Percentiles rank a stretch among this genome's conserved stretches.
These are phyloP conservation scores for Julus scandinavius DNA, from an alignment of 2,888 invertebrate species.

Conservation along the genomic window DNA sequence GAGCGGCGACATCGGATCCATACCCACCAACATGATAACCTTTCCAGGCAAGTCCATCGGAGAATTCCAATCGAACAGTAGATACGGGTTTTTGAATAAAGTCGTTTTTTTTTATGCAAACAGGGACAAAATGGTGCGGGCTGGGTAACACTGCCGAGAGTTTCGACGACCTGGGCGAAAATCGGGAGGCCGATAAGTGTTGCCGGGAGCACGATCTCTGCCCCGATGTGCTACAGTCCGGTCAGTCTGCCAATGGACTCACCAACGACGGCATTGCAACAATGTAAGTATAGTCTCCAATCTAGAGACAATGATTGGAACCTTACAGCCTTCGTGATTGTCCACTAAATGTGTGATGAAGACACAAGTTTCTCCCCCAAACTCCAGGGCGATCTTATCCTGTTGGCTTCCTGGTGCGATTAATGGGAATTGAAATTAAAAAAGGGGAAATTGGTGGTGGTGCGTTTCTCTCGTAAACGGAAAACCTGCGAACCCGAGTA, in stretches of 20 bases:
- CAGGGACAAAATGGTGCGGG: slow-evolving; percentile 61
- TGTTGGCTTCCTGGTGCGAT: too few relatives aligned
- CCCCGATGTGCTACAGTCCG: slow-evolving; percentile 49
- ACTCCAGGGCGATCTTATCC: too few relatives aligned
- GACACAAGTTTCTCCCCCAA: too few relatives aligned
- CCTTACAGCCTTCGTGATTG: too few relatives aligned
- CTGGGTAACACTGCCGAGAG: slow-evolving; percentile 58
- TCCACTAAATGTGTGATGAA: too few relatives aligned
- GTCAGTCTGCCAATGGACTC: slow-evolving; percentile 36
- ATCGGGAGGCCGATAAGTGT: slow-evolving; percentile 59
- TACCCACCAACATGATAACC: neutral
- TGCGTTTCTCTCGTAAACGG: neutral
- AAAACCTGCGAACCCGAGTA: too few relatives aligned
- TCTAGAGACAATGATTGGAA: neutral
- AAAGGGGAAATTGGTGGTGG: too few relatives aligned
- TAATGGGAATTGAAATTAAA: too few relatives aligned
- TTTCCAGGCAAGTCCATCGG: neutral
- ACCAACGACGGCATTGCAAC: neutral
- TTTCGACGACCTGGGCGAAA: slow-evolving; percentile 59
- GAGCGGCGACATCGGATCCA: neutral
- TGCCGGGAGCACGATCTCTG: slow-evolving; percentile 60
- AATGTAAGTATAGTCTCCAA: neutral
- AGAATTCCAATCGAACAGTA: neutral
- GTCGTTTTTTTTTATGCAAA: neutral
- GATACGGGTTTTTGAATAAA: neutral